Conservation (phyloP, 2,113 vertebrate genomes). For the Callithrix jacchus region DNA sequence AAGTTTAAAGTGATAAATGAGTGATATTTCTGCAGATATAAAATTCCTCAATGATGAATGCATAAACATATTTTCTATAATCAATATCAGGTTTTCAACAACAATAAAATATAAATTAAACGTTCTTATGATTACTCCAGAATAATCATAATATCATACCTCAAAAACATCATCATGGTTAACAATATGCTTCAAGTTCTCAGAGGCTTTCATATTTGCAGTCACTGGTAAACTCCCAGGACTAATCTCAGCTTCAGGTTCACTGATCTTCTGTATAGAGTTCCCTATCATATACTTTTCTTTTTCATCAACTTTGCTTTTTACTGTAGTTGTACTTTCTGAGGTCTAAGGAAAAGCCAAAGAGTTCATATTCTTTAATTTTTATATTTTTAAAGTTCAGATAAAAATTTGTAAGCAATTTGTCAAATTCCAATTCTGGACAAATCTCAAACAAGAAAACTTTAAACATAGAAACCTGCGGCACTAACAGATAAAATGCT, state of each 20-base stretch:
- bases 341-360: slow-evolving; percentile 86
- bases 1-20: slow-evolving; percentile 25
- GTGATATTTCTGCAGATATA: background rate
- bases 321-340: slow-evolving; percentile 85
- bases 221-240: slow-evolving; percentile 84
- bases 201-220: slow-evolving; percentile 85
- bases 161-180: slow-evolving; percentile 93
- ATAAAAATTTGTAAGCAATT: slow-evolving; percentile 16
- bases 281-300: slow-evolving; percentile 83
- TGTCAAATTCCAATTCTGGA: slow-evolving; percentile 21
- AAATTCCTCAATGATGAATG: background rate
- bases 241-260: slow-evolving; percentile 84
- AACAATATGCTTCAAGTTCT: slow-evolving; percentile 82
- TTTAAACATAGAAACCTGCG: slow-evolving; percentile 15
- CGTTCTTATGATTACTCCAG: slow-evolving; percentile 34
- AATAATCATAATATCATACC: slow-evolving; percentile 82
- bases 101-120: slow-evolving; percentile 29
- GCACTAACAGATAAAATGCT: background rate
- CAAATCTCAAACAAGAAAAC: background rate
- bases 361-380: slow-evolving; percentile 9
- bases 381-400: slow-evolving; percentile 5
- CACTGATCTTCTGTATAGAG: slow-evolving; percentile 80
- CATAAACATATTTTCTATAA: slow-evolving; percentile 17
- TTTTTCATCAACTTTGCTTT: slow-evolving; percentile 86
- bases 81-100: slow-evolving; percentile 50